These are phyloP conservation scores for Ovis canadensis DNA, from an alignment of 2,113 vertebrate genomes.

Conservation along the genomic window DNA sequence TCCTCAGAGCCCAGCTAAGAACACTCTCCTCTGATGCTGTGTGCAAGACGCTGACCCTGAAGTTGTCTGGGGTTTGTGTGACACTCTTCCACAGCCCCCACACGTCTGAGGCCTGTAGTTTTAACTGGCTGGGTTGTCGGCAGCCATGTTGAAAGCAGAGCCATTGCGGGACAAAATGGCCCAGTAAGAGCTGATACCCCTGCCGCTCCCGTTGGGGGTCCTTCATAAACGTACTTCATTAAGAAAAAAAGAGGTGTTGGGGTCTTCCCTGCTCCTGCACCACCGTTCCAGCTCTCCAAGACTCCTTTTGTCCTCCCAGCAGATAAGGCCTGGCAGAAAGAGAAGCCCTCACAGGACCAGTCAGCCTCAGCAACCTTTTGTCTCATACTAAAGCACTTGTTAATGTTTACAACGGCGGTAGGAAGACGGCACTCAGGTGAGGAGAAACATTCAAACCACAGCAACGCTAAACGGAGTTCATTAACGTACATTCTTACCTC, in stretches of 20 bases:
- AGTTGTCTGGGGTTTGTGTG: neutral
- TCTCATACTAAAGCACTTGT: neutral
- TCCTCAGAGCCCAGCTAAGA: neutral
- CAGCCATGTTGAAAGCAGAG: neutral
- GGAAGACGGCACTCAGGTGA: neutral
- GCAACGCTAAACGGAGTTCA: neutral
- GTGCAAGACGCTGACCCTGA: neutral
- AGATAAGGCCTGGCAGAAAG: neutral
- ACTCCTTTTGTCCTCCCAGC: too few species aligned
- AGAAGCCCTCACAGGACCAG: neutral
- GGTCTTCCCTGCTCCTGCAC: neutral
- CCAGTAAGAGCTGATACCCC: neutral
- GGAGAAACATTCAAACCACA: neutral
- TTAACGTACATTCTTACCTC: neutral
- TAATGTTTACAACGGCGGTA: fast-evolving
- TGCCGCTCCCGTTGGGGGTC: neutral
- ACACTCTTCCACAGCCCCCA: neutral
- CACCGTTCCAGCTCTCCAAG: neutral
- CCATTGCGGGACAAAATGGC: neutral
- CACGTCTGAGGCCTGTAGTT: neutral
- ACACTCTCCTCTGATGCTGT: neutral
- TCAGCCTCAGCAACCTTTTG: neutral
- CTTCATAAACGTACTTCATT: neutral
- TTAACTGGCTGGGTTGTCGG: neutral
- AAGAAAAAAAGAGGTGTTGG: neutral